A percentile compares a stretch with the other conserved stretches of the same genome.
These are phyloP conservation scores for Tretioscincus oriximinensis DNA, from an alignment of 2,113 vertebrate species.

Conservation along the genomic window DNA sequence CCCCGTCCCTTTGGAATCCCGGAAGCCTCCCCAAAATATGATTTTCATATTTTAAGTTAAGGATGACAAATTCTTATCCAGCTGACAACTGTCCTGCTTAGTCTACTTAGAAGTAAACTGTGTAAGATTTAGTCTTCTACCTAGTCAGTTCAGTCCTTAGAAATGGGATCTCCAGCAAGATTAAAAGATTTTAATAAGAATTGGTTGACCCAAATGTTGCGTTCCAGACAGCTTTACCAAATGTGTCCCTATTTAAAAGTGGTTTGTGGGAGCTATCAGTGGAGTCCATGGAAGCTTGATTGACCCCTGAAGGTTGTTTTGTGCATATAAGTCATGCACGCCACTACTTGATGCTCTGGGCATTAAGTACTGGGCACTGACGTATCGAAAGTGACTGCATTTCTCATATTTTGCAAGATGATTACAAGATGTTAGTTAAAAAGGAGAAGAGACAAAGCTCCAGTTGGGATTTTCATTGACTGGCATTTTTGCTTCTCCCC, in stretches of 20 bases:
- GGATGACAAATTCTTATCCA: no score
- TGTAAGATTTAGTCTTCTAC: no score
- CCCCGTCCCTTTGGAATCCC: neutral
- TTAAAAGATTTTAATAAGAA: neutral
- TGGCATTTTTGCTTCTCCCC: no score
- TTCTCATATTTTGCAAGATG: neutral
- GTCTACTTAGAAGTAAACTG: neutral
- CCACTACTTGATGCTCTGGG: neutral
- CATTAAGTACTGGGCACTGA: neutral
- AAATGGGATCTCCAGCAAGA: neutral
- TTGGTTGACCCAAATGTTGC: neutral
- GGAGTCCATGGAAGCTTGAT: neutral
- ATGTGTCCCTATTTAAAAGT: neutral
- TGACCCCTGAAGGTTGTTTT: neutral
- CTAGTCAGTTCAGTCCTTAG: neutral
- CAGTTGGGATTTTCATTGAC: no score
- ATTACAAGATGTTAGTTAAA: neutral
- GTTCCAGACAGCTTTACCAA: neutral
- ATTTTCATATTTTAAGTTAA: neutral
- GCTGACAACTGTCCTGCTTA: neutral
- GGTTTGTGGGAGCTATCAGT: neutral
- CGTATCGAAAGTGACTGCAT: neutral
- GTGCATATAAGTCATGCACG: neutral
- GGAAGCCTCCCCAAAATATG: neutral
- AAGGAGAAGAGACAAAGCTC: no score